phyloP scores from a whole-genome alignment of 2,888 invertebrate genomes.

The Rotaria macrura region DNA sequence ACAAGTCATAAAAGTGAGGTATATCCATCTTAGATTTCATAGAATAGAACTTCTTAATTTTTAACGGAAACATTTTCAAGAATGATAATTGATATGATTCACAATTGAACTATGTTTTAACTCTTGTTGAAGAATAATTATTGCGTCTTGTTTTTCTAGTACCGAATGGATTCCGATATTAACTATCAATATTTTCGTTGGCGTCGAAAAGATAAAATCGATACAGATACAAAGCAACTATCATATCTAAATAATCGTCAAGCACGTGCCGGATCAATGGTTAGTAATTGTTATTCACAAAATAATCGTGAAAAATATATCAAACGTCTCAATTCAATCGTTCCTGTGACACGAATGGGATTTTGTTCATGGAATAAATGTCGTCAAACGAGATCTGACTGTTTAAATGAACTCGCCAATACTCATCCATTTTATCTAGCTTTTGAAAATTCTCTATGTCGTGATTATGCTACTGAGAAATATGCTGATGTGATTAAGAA shows the following conservation, averaged over 20 bases:
- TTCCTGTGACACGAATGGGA: neutral
- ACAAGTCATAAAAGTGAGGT: too few species aligned
- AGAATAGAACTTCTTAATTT: too few species aligned
- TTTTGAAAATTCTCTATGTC: neutral
- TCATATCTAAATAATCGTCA: neutral
- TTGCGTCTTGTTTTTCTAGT: neutral
- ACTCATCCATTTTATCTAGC: neutral
- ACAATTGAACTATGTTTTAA: too few species aligned
- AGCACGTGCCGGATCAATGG: neutral
- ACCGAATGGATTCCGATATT: neutral
- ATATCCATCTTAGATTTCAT: too few species aligned
- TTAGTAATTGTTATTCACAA: conserved; percentile 14
- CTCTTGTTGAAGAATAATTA: too few species aligned
- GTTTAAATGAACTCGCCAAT: neutral
- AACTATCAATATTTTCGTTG: neutral
- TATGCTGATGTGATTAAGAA: neutral
- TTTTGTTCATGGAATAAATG: neutral
- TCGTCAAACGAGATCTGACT: neutral
- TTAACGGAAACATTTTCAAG: too few species aligned
- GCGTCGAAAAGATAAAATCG: neutral
- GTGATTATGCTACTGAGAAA: neutral
- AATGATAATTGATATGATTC: too few species aligned
- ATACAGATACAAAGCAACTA: neutral
- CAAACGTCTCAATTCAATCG: neutral
- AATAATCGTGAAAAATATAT: neutral